Evolutionary conservation across 2,113 vertebrate genomes (phyloP).

Genomic region (Vombatus ursinus): DNA sequence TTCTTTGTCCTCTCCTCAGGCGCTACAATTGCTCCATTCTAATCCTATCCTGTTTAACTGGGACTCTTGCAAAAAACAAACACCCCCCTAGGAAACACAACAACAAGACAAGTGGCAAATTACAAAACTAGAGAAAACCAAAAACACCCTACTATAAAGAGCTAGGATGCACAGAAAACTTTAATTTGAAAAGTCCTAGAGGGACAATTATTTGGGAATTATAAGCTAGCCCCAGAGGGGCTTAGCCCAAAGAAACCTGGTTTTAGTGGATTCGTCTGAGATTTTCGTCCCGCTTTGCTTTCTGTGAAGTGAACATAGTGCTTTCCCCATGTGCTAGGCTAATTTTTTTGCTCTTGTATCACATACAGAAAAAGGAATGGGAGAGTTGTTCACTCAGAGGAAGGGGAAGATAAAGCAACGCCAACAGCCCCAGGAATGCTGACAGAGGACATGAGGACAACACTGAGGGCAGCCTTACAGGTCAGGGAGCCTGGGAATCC

Average conservation of each 20-base stretch:
- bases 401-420: not conserved
- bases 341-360: slow-evolving; percentile 40
- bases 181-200: not conserved
- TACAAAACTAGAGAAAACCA: not conserved
- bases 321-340: slow-evolving; percentile 17
- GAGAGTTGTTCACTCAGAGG: slow-evolving; percentile 33
- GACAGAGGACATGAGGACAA: not conserved
- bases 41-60: not conserved
- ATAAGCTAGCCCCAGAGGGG: not conserved
- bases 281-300: not conserved
- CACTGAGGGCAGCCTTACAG: slow-evolving; percentile 47
- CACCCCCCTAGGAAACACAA: not conserved
- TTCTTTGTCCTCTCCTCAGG: not conserved
- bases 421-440: slow-evolving; percentile 1
- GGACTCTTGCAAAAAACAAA: not conserved
- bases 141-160: not conserved
- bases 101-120: not conserved
- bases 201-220: not conserved
- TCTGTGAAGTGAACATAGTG: not conserved
- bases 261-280: not conserved
- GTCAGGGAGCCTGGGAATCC: not conserved
- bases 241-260: not conserved
- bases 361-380: slow-evolving; percentile 20
- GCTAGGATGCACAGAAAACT: not conserved
- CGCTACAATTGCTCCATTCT: not conserved